Evolutionary conservation across 2,113 vertebrate genomes (phyloP).

Genomic region (Notechis scutatus): DNA sequence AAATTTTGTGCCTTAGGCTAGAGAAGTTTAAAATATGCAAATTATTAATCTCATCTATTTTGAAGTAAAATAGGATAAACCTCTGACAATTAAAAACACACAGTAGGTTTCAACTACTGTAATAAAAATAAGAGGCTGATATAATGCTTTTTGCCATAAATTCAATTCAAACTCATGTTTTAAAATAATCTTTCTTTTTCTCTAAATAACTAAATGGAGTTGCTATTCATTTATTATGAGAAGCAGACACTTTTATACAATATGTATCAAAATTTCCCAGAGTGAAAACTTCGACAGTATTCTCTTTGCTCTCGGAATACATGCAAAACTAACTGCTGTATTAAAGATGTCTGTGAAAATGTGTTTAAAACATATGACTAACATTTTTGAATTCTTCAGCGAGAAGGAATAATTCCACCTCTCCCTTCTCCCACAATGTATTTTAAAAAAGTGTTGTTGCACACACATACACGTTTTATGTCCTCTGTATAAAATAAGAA

Average conservation of each 20-base stretch:
- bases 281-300: not conserved
- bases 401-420: not conserved
- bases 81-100: not conserved
- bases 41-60: not conserved
- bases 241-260: not conserved
- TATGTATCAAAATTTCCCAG: not conserved
- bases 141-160: not conserved
- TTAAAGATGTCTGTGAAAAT: not conserved
- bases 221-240: not conserved
- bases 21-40: not conserved
- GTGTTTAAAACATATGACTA: not conserved
- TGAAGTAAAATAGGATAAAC: not conserved
- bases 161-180: not conserved
- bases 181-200: not conserved
- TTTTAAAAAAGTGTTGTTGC: not conserved
- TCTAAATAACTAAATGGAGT: not conserved
- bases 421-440: not conserved
- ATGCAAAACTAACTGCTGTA: not conserved
- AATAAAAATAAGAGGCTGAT: not conserved
- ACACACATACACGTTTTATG: not conserved
- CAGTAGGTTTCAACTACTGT: not conserved
- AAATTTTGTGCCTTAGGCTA: not conserved
- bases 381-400: not conserved
- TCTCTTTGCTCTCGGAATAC: too few relatives aligned
- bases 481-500: not conserved